Conservation (phyloP, 92 coral and sea anemone species). For the Virgularia gustaviana region DNA sequence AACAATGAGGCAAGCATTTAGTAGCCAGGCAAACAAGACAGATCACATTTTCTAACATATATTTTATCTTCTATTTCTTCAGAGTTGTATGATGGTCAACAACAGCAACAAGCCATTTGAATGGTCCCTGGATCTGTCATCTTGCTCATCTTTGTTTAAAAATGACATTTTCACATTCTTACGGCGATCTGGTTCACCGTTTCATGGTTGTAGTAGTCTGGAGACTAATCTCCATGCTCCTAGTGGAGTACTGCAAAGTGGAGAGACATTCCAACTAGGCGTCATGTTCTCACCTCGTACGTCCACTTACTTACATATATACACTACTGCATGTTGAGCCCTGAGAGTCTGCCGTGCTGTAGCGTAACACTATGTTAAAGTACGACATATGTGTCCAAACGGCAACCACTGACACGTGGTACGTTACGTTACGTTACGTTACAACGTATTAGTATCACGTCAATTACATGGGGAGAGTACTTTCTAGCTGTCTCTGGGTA, state of each 20-base stretch:
- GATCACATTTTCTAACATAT: neutral
- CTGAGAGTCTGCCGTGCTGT: neutral
- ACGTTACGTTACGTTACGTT: too few relatives aligned
- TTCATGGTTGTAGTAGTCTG: slow-evolving; percentile 61
- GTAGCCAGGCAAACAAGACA: too few relatives aligned
- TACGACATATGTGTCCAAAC: too few relatives aligned
- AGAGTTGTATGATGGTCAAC: slow-evolving; percentile 98
- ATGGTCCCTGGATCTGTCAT: slow-evolving; percentile 79
- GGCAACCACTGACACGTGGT: too few relatives aligned
- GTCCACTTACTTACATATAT: slow-evolving; percentile 4
- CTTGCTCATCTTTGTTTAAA: slow-evolving; percentile 68
- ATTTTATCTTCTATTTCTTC: neutral
- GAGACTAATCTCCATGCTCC: slow-evolving; percentile 68
- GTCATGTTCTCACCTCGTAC: slow-evolving; percentile 91
- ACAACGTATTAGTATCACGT: too few relatives aligned
- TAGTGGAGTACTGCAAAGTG: slow-evolving; percentile 68
- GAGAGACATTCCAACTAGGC: slow-evolving; percentile 93
- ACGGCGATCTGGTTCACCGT: slow-evolving; percentile 94
- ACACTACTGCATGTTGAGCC: neutral
- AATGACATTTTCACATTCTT: slow-evolving; percentile 90
- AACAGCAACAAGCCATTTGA: slow-evolving; percentile 75
- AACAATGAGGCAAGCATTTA: neutral
- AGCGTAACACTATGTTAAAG: too few relatives aligned
- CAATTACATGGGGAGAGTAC: too few relatives aligned
- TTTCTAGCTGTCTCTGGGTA: too few relatives aligned